Evolutionary conservation across 2,888 invertebrate genomes (phyloP).

Genomic region (Bhutanitis thaidina): DNA sequence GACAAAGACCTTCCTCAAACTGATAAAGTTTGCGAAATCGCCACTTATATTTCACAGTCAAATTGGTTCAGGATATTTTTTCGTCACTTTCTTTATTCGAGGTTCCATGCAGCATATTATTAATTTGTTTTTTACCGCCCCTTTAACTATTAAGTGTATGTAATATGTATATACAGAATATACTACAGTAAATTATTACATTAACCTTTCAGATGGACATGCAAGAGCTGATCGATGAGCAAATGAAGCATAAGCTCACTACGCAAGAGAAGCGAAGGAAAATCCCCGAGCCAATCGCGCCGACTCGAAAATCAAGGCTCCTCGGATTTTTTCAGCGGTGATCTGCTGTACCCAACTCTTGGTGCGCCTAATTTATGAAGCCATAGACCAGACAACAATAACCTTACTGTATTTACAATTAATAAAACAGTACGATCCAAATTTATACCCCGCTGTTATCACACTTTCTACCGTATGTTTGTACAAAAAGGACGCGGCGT

Average conservation of each 20-base stretch:
- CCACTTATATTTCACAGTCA: too few relatives aligned
- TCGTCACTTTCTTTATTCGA: too few relatives aligned
- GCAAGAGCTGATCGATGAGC: slow-evolving; percentile 94
- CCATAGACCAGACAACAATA: slow-evolving; percentile 52
- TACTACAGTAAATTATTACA: not conserved
- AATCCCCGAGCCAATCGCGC: slow-evolving; percentile 60
- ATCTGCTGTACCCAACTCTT: slow-evolving; percentile 58
- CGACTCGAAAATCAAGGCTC: slow-evolving; percentile 58
- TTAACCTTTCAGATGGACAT: slow-evolving; percentile 91
- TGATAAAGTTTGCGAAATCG: too few relatives aligned
- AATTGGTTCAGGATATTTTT: too few relatives aligned
- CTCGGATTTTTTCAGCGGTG: slow-evolving; percentile 78
- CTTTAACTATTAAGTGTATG: too few relatives aligned
- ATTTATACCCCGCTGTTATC: slow-evolving; percentile 44
- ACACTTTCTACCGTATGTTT: slow-evolving; percentile 39
- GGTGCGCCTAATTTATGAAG: slow-evolving; percentile 42
- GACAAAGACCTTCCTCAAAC: too few relatives aligned
- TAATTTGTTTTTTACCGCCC: too few relatives aligned
- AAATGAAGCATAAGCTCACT: slow-evolving; percentile 91
- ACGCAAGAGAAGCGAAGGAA: slow-evolving; percentile 80
- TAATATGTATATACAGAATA: too few relatives aligned
- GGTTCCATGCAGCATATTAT: too few relatives aligned
- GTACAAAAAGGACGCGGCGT: slow-evolving; percentile 39
- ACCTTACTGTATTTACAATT: slow-evolving; percentile 49
- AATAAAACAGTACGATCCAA: slow-evolving; percentile 46